Percentiles rank a stretch among this genome's conserved stretches.
These are phyloP conservation scores for Xanthia togata DNA, from an alignment of 2,888 invertebrate species.

Conservation along the genomic window DNA sequence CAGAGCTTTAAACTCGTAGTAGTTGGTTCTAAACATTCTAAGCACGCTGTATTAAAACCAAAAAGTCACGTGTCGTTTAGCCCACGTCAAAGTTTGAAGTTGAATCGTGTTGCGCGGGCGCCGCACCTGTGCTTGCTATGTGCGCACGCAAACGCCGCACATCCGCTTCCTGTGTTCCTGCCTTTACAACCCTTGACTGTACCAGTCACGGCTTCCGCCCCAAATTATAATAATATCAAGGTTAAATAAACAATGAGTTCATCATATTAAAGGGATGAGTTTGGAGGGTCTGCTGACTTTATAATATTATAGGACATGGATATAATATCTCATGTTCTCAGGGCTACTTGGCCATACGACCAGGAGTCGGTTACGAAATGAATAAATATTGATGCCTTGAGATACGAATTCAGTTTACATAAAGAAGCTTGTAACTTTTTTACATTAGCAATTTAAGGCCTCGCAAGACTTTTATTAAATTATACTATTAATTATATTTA, in stretches of 20 bases:
- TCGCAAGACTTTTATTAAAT: constrained; percentile 26
- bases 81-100: constrained; percentile 72
- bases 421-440: constrained; percentile 24
- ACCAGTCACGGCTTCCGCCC: constrained; percentile 74
- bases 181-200: constrained; percentile 74
- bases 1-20: constrained; percentile 7
- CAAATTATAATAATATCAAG: constrained; percentile 61
- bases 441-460: not conserved
- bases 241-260: constrained; percentile 61
- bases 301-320: not conserved
- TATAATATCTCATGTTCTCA: not conserved
- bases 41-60: constrained; percentile 34
- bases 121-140: constrained; percentile 68
- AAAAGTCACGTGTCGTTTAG: constrained; percentile 69
- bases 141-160: constrained; percentile 73
- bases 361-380: not conserved
- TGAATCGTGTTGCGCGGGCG: constrained; percentile 67
- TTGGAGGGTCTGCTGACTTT: constrained; percentile 20
- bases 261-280: constrained; percentile 26
- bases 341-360: not conserved
- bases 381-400: constrained; percentile 10
- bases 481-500: constrained; percentile 30
- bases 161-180: constrained; percentile 87
- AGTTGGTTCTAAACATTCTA: constrained; percentile 37
- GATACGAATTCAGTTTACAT: constrained; percentile 16